Evolutionary conservation across 2,797 vertebrate genomes (phyloP).

Genomic region (Lepidocolaptes lacrymiger): DNA sequence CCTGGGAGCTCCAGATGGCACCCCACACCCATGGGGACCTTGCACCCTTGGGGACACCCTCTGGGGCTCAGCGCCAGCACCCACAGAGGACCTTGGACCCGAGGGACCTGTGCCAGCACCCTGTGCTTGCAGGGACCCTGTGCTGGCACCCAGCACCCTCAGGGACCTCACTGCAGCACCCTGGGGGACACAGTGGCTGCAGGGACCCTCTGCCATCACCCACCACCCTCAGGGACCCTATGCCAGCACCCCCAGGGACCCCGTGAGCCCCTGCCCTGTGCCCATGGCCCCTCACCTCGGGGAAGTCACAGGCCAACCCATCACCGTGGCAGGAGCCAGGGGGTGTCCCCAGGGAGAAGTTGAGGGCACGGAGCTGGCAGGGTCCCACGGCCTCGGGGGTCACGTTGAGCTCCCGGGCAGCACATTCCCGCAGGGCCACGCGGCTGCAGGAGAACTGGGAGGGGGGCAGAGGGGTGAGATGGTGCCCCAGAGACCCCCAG

Average conservation of each 20-base stretch:
- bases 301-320: slow-evolving; percentile 88
- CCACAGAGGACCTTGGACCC: neutral
- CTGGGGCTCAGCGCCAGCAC: neutral
- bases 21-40: neutral
- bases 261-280: neutral
- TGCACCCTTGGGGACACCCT: neutral
- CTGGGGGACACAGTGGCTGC: neutral
- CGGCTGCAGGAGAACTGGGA: slow-evolving; percentile 90
- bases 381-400: slow-evolving; percentile 83
- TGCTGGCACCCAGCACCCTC: neutral
- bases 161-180: neutral
- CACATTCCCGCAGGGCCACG: slow-evolving; percentile 83
- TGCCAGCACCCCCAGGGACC: neutral
- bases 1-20: neutral
- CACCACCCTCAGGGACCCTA: neutral
- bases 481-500: rapidly evolving
- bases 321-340: slow-evolving; percentile 81
- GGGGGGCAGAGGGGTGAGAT: neutral
- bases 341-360: slow-evolving; percentile 83
- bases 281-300: slow-evolving; percentile 78
- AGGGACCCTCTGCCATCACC: neutral
- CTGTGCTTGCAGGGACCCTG: neutral
- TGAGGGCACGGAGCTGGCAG: slow-evolving; percentile 88
- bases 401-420: slow-evolving; percentile 84
- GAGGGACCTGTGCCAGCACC: neutral